Percentiles rank a stretch among this genome's conserved stretches.
Evolutionary conservation across 2,797 vertebrate species (phyloP).

Genomic region (Dendrocincla fuliginosa): DNA sequence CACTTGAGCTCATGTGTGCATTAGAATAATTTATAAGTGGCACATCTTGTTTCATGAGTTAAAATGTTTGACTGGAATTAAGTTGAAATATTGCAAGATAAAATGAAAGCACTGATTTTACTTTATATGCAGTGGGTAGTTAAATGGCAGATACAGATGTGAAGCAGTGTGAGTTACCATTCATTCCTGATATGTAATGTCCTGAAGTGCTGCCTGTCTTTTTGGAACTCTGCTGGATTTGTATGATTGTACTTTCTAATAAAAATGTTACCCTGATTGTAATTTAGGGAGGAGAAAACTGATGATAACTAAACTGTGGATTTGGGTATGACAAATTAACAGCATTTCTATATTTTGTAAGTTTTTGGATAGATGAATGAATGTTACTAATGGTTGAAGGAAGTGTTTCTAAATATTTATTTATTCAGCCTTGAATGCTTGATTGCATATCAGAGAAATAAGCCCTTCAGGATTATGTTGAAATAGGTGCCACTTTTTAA

Average conservation of each 20-base stretch:
- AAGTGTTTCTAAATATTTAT: not conserved
- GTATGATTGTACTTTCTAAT: not conserved
- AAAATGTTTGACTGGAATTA: not conserved
- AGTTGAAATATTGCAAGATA: not conserved
- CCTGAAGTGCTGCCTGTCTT: not conserved
- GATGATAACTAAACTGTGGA: not conserved
- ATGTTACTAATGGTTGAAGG: not conserved
- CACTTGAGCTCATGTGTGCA: not conserved
- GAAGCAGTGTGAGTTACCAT: not conserved
- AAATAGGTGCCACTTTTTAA: not conserved
- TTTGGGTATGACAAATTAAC: not conserved
- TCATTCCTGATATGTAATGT: not conserved
- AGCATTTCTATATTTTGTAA: not conserved
- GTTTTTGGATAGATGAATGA: not conserved
- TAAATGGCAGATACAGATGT: not conserved
- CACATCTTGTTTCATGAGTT: not conserved
- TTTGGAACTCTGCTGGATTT: not conserved
- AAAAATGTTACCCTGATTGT: not conserved
- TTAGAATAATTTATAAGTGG: not conserved
- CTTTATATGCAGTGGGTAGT: not conserved
- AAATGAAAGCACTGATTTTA: not conserved
- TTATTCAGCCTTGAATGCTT: not conserved
- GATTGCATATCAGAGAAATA: not conserved
- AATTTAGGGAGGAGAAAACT: not conserved
- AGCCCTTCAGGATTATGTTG: not conserved